Base-by-base conservation (phyloP, 1,140 invertebrate species). In the Pteromalus puparum region DNA sequence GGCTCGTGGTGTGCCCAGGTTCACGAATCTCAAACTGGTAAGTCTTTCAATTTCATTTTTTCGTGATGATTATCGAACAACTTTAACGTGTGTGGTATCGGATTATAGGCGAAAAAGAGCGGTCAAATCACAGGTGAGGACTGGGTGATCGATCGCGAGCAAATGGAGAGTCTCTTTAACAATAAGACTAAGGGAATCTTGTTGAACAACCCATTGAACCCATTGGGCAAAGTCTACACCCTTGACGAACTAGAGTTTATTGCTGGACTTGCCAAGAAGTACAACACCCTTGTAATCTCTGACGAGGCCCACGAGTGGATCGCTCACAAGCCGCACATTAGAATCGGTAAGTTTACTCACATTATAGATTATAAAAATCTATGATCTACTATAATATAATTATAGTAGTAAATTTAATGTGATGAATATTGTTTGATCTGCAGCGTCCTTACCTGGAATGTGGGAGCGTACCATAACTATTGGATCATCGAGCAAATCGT, bases 191-290 rank as follows among this genome's bases (percentile, higher is more conserved):
- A 99, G 94, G 96, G 97, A 88, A 96, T 99, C 6, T 96, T 99
- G 74, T 85, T 99, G 2, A 99, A 99, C 91, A 99, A 97, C 1
- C 99, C 98, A 0, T 97, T 99, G 90, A 99, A 99, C 93, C 98
- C 98, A 0, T 90, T 98, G 1, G 98, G 98, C 70, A 99, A 99
- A 93, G 97, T 99, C 34, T 97, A 97, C 88, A 95, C 94, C 5
- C 86, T 91, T 2, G 90, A 95, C 12, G 97, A 98, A 90, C 89
- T 97, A 78, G 93, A 97, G 86, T 92, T 96, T 81, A 97, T 99
- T 87, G 98, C 97, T 0, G 90, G 95, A 88, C 92, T 99, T 48
- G 99, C 98, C 89, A 97, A 97, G 88, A 98, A 99, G 90, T 96
- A 97, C 94, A 96, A 99, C 91, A 96, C 97, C 6, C 92, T 99